Percentiles rank a stretch among this genome's conserved stretches.
Evolutionary conservation across 2,888 invertebrate species (phyloP).

Genomic region (Archaeoteleia sp.): DNA sequence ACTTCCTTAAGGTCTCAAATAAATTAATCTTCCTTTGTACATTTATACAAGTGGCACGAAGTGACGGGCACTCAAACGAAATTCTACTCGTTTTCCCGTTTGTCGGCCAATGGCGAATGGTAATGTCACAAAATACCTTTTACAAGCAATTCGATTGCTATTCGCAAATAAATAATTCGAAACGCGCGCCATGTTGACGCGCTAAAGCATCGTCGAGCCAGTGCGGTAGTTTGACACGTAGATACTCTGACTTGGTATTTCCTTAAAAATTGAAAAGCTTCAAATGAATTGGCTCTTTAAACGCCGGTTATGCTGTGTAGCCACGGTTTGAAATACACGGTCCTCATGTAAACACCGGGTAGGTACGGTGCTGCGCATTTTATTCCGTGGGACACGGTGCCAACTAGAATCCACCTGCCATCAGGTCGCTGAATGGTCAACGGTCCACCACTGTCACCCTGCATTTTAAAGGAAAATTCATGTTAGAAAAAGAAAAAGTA

Average conservation of each 20-base stretch:
- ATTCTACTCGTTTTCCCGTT: constrained; percentile 7
- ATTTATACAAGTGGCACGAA: constrained; percentile 71
- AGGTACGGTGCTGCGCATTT: constrained; percentile 94
- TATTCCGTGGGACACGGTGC: constrained; percentile 96
- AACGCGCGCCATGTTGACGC: constrained; percentile 17
- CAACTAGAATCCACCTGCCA: constrained; percentile 90
- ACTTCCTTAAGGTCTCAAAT: constrained; percentile 52
- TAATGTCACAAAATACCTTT: constrained; percentile 22
- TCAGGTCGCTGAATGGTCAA: constrained; percentile 88
- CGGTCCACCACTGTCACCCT: constrained; percentile 96
- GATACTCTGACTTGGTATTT: constrained; percentile 6
- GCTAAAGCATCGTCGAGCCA: background rate
- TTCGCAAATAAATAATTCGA: constrained; percentile 27
- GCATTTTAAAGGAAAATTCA: no score
- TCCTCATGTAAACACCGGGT: constrained; percentile 95
- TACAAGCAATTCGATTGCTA: constrained; percentile 25
- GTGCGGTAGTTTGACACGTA: no score
- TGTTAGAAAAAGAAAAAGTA: no score
- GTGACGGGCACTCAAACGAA: constrained; percentile 26
- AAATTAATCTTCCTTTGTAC: constrained; percentile 70
- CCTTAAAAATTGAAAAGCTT: constrained; percentile 3
- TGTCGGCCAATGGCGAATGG: constrained; percentile 46
- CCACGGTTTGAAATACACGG: constrained; percentile 94
- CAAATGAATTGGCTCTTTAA: constrained; percentile 36
- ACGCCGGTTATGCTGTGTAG: constrained; percentile 90